Conservation (phyloP, 35 echinoderm and acorn worm genomes). For the Heliocidaris erythrogramma region DNA sequence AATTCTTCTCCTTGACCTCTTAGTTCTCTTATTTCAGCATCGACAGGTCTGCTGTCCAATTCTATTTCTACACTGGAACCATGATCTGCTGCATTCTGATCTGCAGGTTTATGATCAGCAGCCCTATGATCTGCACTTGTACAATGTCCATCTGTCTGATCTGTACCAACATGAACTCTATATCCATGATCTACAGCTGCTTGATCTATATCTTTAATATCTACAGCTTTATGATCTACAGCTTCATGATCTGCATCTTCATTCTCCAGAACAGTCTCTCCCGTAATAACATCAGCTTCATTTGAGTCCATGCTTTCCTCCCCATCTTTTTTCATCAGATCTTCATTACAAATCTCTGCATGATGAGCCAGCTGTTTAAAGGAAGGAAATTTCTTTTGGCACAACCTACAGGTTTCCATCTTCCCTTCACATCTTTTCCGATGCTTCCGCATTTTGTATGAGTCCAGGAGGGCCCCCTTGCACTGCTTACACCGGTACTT, state of each 20-base stretch:
- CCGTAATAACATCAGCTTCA: not conserved
- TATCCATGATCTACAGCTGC: not conserved
- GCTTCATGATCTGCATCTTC: not conserved
- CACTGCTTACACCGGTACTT: not conserved
- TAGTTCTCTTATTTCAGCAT: not conserved
- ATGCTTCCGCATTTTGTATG: slow-evolving; percentile 1
- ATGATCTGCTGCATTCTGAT: not conserved
- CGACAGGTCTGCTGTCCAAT: not conserved
- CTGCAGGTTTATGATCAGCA: not conserved
- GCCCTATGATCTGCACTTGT: not conserved
- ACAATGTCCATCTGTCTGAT: not conserved
- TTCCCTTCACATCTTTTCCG: slow-evolving; percentile 2
- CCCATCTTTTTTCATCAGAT: not conserved
- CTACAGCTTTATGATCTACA: not conserved
- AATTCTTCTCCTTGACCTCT: not conserved
- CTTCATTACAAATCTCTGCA: not conserved
- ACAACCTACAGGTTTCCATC: not conserved
- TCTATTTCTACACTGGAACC: not conserved
- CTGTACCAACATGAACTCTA: not conserved
- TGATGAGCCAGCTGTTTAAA: not conserved
- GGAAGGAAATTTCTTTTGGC: slow-evolving; percentile 6
- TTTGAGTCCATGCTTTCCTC: not conserved
- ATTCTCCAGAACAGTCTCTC: not conserved
- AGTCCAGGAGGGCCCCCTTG: not conserved
- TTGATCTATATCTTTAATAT: not conserved